Percentiles rank a stretch among this genome's conserved stretches.
Evolutionary conservation across 2,888 invertebrate species (phyloP).

Genomic region (Prosapia bicincta): DNA sequence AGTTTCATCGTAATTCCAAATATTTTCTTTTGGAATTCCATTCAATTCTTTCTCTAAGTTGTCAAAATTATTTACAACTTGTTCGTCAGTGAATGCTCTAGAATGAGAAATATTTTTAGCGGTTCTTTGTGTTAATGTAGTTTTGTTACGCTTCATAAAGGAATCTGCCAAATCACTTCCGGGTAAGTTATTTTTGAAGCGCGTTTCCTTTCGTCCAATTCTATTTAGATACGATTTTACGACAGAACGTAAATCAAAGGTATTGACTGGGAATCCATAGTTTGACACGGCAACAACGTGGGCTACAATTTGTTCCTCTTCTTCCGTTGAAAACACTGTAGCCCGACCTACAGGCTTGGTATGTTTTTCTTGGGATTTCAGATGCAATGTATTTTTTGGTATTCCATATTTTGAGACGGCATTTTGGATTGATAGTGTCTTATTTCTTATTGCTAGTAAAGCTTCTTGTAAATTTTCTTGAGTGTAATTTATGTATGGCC

Average conservation of each 20-base stretch:
- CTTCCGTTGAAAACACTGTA: constrained; percentile 1
- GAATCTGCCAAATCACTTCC: not conserved
- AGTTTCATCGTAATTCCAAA: constrained; percentile 8
- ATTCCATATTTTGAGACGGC: not conserved
- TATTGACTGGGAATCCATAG: not conserved
- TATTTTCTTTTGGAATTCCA: not conserved
- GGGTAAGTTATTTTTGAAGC: constrained; percentile 13
- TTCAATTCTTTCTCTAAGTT: constrained; percentile 11
- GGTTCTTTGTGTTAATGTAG: not conserved
- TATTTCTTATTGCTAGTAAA: not conserved
- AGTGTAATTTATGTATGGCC: not conserved
- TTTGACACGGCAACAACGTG: not conserved
- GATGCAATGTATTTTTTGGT: not conserved
- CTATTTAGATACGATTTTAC: constrained; percentile 8
- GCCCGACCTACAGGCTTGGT: not conserved
- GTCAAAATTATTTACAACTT: constrained; percentile 4
- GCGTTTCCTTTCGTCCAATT: not conserved
- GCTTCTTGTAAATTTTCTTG: not conserved
- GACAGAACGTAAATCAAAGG: constrained; percentile 5
- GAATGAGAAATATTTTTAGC: constrained; percentile 8
- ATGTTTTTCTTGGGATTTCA: not conserved
- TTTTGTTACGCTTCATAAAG: not conserved
- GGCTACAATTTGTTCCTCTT: not conserved
- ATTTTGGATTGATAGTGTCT: not conserved
- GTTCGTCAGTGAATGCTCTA: not conserved